phyloP scores from a whole-genome alignment of 2,113 vertebrate species.

The Brachyhypopomus gauderio region DNA sequence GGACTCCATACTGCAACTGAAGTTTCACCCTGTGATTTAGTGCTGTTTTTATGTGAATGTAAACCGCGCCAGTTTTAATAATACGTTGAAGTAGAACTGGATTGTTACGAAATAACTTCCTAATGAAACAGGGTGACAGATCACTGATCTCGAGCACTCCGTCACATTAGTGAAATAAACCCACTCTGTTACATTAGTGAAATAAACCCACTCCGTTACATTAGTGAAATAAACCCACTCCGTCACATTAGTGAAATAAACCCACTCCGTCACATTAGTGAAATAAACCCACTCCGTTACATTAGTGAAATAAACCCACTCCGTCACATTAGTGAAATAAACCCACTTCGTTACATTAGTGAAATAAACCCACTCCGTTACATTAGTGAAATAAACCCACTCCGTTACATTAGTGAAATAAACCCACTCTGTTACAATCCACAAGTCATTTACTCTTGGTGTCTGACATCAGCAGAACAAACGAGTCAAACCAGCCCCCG shows the following conservation, averaged over 20 bases:
- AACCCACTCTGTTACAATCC: too few relatives aligned
- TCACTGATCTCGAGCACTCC: not conserved
- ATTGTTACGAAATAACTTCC: too few relatives aligned
- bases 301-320: not conserved
- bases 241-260: not conserved
- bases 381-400: not conserved
- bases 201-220: too few relatives aligned
- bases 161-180: not conserved
- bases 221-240: too few relatives aligned
- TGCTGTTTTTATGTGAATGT: not conserved
- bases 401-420: too few relatives aligned
- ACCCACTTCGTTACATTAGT: too few relatives aligned
- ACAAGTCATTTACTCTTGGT: not conserved
- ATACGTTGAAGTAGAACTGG: not conserved
- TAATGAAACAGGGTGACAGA: not conserved
- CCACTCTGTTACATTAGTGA: not conserved
- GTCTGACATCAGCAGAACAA: constrained; percentile 4
- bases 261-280: not conserved
- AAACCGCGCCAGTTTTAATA: not conserved
- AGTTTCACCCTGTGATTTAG: not conserved
- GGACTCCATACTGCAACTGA: not conserved
- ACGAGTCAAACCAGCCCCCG: not conserved
- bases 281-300: not conserved
- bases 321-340: too few relatives aligned
- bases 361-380: too few relatives aligned